phyloP scores from a whole-genome alignment of 2,797 vertebrate species.

The Oreonectes daqikongensis region DNA sequence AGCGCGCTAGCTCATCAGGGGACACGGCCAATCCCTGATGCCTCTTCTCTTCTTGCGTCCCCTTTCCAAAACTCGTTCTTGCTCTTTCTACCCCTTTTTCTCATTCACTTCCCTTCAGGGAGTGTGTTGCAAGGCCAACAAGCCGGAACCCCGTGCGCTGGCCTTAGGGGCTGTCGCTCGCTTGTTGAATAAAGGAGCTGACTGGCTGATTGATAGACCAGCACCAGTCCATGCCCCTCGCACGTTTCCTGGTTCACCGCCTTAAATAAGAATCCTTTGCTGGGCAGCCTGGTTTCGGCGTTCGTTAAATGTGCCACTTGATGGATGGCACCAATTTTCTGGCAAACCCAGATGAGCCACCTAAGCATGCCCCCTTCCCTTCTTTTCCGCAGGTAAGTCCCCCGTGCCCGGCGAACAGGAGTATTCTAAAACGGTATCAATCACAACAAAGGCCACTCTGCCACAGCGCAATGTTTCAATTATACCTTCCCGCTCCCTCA shows the following conservation, averaged over 20 bases:
- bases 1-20: slow-evolving; percentile 72
- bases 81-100: slow-evolving; percentile 52
- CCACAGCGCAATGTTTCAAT: slow-evolving; percentile 73
- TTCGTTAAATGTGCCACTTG: slow-evolving; percentile 79
- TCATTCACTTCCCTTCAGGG: slow-evolving; percentile 57
- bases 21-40: slow-evolving; percentile 72
- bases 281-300: slow-evolving; percentile 69
- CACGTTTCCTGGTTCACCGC: slow-evolving; percentile 73
- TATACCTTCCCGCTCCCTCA: slow-evolving; percentile 66
- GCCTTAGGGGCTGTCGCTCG: slow-evolving; percentile 82
- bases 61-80: slow-evolving; percentile 51
- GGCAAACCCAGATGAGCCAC: slow-evolving; percentile 79
- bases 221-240: slow-evolving; percentile 75
- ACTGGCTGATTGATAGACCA: slow-evolving; percentile 86
- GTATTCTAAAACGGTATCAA: slow-evolving; percentile 78
- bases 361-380: slow-evolving; percentile 67
- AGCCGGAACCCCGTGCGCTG: slow-evolving; percentile 77
- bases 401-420: slow-evolving; percentile 70
- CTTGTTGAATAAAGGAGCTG: slow-evolving; percentile 92
- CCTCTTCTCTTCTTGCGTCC: slow-evolving; percentile 58
- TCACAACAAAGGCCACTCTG: slow-evolving; percentile 69
- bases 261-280: slow-evolving; percentile 78
- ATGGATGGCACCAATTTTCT: slow-evolving; percentile 84
- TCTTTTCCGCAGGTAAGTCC: slow-evolving; percentile 75
- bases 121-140: slow-evolving; percentile 74